Evolutionary conservation across 1,140 invertebrate species (phyloP).

Genomic region (Drosophila melanogaster): DNA sequence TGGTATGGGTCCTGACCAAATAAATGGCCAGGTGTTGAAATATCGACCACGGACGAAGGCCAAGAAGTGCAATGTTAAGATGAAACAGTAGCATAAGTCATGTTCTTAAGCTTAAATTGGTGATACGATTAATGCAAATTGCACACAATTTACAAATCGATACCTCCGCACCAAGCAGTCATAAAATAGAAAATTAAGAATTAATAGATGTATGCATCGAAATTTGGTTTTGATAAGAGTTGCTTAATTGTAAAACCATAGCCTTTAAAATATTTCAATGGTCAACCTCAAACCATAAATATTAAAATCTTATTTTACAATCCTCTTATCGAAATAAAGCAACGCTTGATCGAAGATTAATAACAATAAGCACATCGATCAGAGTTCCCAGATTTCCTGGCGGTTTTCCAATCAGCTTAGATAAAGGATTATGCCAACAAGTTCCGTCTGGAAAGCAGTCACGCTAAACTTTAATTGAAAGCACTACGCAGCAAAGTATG

Average conservation of each 20-base stretch:
- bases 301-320: neutral
- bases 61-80: neutral
- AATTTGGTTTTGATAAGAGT: too few species aligned
- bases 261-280: too few species aligned
- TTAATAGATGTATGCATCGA: too few species aligned
- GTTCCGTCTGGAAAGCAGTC: conserved; percentile 21
- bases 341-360: neutral
- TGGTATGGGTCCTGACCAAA: neutral
- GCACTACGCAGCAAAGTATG: conserved; percentile 43
- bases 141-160: neutral
- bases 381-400: conserved; percentile 3
- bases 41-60: conserved; percentile 22
- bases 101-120: conserved; percentile 15
- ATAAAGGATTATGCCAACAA: conserved; percentile 23
- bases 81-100: neutral
- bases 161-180: too few species aligned
- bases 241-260: too few species aligned
- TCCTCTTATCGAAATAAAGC: neutral
- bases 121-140: conserved; percentile 2
- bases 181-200: too few species aligned
- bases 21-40: conserved; percentile 51
- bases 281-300: too few species aligned
- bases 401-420: conserved; percentile 41
- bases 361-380: conserved; percentile 15
- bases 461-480: conserved; percentile 44